Percentiles rank a stretch among this genome's conserved stretches.
phyloP scores from a whole-genome alignment of 2,113 vertebrate genomes.

The Dascyllus trimaculatus region DNA sequence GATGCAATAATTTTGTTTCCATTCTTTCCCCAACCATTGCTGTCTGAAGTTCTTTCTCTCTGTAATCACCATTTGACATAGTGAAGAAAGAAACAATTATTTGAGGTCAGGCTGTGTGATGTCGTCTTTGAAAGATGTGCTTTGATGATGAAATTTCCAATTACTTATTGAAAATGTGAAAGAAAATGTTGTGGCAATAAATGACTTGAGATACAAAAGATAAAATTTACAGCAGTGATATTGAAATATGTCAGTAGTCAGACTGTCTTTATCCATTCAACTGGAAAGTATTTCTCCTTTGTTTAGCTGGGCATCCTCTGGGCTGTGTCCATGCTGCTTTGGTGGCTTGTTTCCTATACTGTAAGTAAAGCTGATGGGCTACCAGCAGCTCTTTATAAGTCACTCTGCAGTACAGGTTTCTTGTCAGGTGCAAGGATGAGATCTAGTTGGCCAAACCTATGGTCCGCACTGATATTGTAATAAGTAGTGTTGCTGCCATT shows the following conservation, averaged over 20 bases:
- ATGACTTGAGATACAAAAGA: constrained; percentile 49
- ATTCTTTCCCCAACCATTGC: constrained; percentile 23
- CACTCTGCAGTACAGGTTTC: background rate
- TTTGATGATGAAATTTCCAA: constrained; percentile 79
- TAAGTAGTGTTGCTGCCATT: background rate
- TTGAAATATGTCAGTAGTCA: constrained; percentile 22
- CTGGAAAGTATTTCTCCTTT: constrained; percentile 38
- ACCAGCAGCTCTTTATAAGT: background rate
- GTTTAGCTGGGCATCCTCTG: background rate
- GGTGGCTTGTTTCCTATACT: background rate
- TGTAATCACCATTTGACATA: constrained; percentile 56
- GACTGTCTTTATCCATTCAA: constrained; percentile 24
- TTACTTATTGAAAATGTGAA: constrained; percentile 65
- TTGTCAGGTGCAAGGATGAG: background rate
- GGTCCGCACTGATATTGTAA: background rate
- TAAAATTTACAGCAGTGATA: constrained; percentile 22
- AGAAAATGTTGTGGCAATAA: constrained; percentile 17
- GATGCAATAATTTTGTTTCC: constrained; percentile 2
- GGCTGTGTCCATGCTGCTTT: background rate
- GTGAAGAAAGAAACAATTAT: constrained; percentile 51
- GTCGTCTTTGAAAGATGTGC: constrained; percentile 51
- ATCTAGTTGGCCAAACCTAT: background rate
- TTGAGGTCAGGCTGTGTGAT: constrained; percentile 47
- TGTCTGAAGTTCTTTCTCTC: constrained; percentile 31
- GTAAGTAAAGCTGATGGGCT: background rate